phyloP scores from a whole-genome alignment of 1,140 invertebrate species.

The Tachypleus tridentatus region DNA sequence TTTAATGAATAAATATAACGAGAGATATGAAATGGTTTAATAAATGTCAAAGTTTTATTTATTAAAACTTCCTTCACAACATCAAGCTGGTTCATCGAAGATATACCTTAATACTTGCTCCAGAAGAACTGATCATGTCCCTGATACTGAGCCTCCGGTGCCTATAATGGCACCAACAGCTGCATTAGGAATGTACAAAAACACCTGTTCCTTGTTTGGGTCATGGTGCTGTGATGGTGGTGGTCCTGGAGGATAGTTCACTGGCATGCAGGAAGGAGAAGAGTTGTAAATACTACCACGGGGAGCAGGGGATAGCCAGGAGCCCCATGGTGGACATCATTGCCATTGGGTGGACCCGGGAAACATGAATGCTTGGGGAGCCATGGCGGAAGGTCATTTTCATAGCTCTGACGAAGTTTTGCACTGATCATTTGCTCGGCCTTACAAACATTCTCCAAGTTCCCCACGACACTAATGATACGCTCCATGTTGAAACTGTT shows the following conservation, averaged over 20 bases:
- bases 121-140: slow-evolving; percentile 91
- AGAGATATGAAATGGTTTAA: no score
- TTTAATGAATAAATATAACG: no score
- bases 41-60: no score
- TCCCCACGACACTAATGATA: slow-evolving; percentile 89
- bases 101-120: slow-evolving; percentile 69
- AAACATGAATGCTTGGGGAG: slow-evolving; percentile 83
- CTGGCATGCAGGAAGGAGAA: slow-evolving; percentile 30
- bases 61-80: no score
- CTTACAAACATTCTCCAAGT: slow-evolving; percentile 78
- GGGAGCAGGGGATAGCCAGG: slow-evolving; percentile 49
- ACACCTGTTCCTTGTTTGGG: slow-evolving; percentile 63
- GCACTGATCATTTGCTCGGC: slow-evolving; percentile 88
- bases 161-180: slow-evolving; percentile 96
- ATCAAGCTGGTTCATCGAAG: no score
- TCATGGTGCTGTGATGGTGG: slow-evolving; percentile 14
- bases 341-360: slow-evolving; percentile 88
- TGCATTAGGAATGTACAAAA: slow-evolving; percentile 91
- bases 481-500: slow-evolving; percentile 88
- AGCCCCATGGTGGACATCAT: slow-evolving; percentile 82
- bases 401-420: slow-evolving; percentile 88
- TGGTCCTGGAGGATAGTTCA: slow-evolving; percentile 14
- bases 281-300: slow-evolving; percentile 29
- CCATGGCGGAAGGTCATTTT: slow-evolving; percentile 69
- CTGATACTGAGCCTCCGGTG: slow-evolving; percentile 93